phyloP scores from a whole-genome alignment of 1,140 invertebrate species.

The Oryctes rhinoceros region DNA sequence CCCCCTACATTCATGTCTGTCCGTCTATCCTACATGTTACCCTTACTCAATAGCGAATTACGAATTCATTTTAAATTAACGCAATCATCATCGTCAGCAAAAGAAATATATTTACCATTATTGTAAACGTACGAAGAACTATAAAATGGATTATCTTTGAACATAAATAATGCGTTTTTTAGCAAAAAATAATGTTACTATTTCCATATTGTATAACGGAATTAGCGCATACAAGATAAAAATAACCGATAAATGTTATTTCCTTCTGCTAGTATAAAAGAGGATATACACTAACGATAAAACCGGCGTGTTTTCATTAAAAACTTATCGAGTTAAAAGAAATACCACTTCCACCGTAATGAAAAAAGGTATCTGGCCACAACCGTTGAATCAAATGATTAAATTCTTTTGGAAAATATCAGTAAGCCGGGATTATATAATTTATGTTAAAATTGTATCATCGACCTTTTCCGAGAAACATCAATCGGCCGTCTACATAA shows the following conservation, averaged over 20 bases:
- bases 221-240: constrained; percentile 18
- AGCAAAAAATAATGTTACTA: background rate
- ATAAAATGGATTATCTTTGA: too few species aligned
- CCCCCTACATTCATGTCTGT: constrained; percentile 26
- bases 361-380: constrained; percentile 32
- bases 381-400: constrained; percentile 33
- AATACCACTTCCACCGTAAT: constrained; percentile 36
- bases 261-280: constrained; percentile 32
- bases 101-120: background rate
- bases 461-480: background rate
- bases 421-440: background rate
- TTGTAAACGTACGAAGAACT: too few species aligned
- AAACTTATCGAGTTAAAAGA: constrained; percentile 31
- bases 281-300: constrained; percentile 36
- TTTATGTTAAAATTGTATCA: constrained; percentile 9
- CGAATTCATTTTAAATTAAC: background rate
- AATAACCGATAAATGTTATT: constrained; percentile 37
- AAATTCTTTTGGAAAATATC: constrained; percentile 24
- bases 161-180: too few species aligned
- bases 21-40: constrained; percentile 7
- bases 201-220: background rate
- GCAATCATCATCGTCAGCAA: background rate
- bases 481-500: background rate
- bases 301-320: constrained; percentile 33
- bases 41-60: constrained; percentile 26